Evolutionary conservation across 2,888 invertebrate genomes (phyloP).

Genomic region (Saturnia pavonia): DNA sequence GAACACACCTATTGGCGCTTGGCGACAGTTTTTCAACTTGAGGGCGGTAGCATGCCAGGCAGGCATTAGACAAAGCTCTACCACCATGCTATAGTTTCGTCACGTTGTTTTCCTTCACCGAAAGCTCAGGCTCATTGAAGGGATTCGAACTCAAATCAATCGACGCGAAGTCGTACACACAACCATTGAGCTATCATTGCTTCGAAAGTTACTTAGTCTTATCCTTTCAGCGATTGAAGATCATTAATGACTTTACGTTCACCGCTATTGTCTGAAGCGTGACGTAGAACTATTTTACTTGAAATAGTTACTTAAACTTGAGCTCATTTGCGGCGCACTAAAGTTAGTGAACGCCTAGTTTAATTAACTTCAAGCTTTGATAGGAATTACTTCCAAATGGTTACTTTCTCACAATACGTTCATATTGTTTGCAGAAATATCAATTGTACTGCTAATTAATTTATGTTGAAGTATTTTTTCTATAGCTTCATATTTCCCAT

Average conservation of each 20-base stretch:
- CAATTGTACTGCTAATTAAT: not conserved
- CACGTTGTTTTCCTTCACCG: too few species aligned
- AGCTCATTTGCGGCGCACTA: constrained; percentile 56
- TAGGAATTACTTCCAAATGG: constrained; percentile 41
- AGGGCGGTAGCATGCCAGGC: too few species aligned
- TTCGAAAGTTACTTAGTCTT: not conserved
- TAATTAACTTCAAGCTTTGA: constrained; percentile 56
- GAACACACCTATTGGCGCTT: too few species aligned
- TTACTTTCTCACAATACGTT: constrained; percentile 21
- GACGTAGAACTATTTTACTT: constrained; percentile 53
- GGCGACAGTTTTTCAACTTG: too few species aligned
- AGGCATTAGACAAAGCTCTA: too few species aligned
- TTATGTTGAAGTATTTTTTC: not conserved
- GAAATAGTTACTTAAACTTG: constrained; percentile 54
- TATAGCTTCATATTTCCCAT: not conserved
- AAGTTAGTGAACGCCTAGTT: constrained; percentile 54
- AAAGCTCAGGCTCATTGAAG: too few species aligned
- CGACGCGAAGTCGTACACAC: too few species aligned
- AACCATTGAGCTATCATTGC: too few species aligned
- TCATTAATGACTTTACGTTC: constrained; percentile 15
- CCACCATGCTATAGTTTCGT: too few species aligned
- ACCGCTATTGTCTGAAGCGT: constrained; percentile 31
- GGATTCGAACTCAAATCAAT: too few species aligned
- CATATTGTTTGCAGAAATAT: constrained; percentile 1
- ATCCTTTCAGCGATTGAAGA: not conserved